phyloP scores from a whole-genome alignment of 2,113 vertebrate species.

The Rostratula benghalensis region DNA sequence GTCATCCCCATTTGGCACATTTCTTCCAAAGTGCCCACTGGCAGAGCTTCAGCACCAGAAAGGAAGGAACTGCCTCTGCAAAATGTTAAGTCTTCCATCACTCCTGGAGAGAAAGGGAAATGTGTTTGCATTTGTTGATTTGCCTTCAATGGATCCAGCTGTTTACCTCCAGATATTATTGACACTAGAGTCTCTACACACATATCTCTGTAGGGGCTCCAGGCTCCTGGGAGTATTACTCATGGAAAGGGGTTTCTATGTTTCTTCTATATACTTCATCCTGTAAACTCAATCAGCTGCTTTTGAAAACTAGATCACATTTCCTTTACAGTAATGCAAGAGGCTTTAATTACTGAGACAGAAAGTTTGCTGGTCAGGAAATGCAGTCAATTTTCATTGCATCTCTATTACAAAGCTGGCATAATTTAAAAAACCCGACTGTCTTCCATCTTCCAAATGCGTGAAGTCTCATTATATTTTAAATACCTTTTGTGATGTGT shows the following conservation, averaged over 20 bases:
- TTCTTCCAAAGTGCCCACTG: background rate
- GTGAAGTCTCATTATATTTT: background rate
- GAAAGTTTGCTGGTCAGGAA: background rate
- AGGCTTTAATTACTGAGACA: background rate
- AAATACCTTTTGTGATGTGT: background rate
- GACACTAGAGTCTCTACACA: background rate
- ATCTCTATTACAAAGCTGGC: background rate
- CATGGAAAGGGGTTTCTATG: background rate
- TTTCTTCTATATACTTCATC: background rate
- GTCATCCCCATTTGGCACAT: fast-evolving
- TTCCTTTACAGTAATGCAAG: background rate
- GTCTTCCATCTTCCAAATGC: background rate
- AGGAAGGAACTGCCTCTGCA: background rate
- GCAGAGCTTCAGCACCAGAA: background rate
- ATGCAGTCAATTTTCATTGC: background rate
- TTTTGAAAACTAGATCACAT: background rate
- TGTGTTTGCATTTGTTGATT: background rate
- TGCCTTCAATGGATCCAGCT: background rate
- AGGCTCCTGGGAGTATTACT: background rate
- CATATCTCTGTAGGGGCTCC: background rate
- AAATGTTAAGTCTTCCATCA: background rate
- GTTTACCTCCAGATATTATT: background rate
- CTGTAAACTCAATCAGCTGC: background rate
- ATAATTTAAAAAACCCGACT: background rate
- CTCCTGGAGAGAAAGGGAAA: background rate